Evolutionary conservation across 2,113 vertebrate genomes (phyloP).

Genomic region (Tiliqua scincoides): DNA sequence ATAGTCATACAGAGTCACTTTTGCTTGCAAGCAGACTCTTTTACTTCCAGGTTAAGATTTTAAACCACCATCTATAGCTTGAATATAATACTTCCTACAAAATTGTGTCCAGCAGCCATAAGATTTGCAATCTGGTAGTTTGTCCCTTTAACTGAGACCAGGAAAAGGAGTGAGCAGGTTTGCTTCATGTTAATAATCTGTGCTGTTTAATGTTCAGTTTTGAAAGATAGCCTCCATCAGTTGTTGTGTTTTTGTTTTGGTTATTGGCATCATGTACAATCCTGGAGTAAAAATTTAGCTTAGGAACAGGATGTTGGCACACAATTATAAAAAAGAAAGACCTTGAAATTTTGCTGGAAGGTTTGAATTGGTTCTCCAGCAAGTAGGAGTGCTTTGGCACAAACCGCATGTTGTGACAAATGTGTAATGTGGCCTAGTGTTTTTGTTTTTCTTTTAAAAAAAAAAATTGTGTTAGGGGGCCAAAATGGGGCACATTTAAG

Average conservation of each 20-base stretch:
- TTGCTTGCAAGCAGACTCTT: neutral
- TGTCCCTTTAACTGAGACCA: neutral
- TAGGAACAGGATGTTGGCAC: neutral
- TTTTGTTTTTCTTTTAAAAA: no score
- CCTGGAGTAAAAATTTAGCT: neutral
- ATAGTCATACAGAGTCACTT: neutral
- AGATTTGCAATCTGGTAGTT: neutral
- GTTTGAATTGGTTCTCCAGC: neutral
- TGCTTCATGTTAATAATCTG: constrained; percentile 21
- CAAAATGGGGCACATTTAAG: no score
- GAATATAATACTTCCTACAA: neutral
- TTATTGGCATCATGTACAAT: neutral
- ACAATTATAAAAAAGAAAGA: neutral
- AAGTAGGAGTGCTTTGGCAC: neutral
- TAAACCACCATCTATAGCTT: neutral
- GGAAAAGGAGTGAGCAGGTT: neutral
- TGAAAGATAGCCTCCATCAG: neutral
- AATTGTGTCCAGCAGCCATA: neutral
- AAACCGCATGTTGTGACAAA: no score
- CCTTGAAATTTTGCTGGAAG: neutral
- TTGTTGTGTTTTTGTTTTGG: constrained; percentile 4
- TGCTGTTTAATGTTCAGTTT: neutral
- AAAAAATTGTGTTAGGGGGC: no score
- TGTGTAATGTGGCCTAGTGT: no score
- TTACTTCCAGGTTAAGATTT: neutral